Evolutionary conservation across 2,113 vertebrate species (phyloP).

Genomic region (Sylvilagus bachmani): DNA sequence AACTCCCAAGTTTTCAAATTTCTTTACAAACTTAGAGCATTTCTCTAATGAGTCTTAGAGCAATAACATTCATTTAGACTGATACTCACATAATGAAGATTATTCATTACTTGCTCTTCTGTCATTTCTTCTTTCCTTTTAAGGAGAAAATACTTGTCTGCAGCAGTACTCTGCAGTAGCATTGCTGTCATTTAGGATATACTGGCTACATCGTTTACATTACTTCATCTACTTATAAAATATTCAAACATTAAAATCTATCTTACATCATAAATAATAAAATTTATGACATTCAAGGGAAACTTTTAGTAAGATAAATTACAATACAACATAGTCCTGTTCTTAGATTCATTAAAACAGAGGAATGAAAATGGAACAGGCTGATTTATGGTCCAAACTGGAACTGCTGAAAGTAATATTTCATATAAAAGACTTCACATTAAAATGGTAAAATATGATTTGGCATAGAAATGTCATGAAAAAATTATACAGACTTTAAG

Average conservation of each 20-base stretch:
- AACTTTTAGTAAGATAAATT: neutral
- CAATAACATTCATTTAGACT: neutral
- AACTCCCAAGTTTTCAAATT: neutral
- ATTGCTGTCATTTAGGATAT: neutral
- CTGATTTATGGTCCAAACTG: neutral
- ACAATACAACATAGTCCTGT: neutral
- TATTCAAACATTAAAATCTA: neutral
- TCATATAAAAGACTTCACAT: neutral
- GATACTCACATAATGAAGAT: neutral
- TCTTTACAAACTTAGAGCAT: neutral
- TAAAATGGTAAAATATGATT: neutral
- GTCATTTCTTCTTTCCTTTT: neutral
- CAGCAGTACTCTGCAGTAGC: neutral
- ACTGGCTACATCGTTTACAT: neutral
- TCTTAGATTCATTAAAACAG: neutral
- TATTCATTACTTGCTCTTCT: neutral
- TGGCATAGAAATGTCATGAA: neutral
- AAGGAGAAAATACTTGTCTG: neutral
- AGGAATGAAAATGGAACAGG: neutral
- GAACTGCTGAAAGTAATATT: neutral
- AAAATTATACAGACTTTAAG: neutral
- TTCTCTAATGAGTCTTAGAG: conserved; percentile 5
- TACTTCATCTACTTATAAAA: neutral
- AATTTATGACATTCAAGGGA: neutral
- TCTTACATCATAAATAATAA: neutral